A percentile compares a stretch with the other conserved stretches of the same genome.
phyloP scores from a whole-genome alignment of 2,888 invertebrate species.

The Eupeodes luniger region DNA sequence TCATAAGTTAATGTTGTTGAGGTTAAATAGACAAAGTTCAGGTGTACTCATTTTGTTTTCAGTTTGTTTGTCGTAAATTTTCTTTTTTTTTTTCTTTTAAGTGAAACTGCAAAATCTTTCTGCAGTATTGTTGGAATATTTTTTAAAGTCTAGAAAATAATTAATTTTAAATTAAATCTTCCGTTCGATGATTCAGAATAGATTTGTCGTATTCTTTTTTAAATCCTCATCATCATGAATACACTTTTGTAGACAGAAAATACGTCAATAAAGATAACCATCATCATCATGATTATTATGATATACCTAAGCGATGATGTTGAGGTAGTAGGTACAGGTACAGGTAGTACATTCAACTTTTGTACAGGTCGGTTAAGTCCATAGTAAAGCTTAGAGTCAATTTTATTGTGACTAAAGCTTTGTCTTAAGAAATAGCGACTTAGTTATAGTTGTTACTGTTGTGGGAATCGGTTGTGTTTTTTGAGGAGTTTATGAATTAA shows the following conservation, averaged over 20 bases:
- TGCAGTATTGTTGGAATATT: neutral
- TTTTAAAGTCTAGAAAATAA: neutral
- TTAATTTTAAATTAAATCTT: slow-evolving; percentile 12
- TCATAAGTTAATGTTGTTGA: neutral
- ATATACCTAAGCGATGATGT: neutral
- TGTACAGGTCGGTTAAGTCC: slow-evolving; percentile 17
- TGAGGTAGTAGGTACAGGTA: slow-evolving; percentile 7
- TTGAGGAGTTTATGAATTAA: slow-evolving; percentile 22
- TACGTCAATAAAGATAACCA: slow-evolving; percentile 4
- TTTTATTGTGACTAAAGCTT: slow-evolving; percentile 18
- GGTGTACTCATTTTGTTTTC: slow-evolving; percentile 22
- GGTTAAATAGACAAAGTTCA: slow-evolving; percentile 24
- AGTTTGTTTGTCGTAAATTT: neutral
- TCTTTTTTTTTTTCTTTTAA: neutral
- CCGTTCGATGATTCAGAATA: slow-evolving; percentile 10
- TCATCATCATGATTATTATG: neutral
- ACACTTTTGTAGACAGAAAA: slow-evolving; percentile 2
- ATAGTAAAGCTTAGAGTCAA: slow-evolving; percentile 21
- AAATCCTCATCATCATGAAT: neutral
- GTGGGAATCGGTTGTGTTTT: slow-evolving; percentile 58
- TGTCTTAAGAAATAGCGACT: slow-evolving; percentile 50
- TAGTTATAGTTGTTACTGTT: slow-evolving; percentile 49
- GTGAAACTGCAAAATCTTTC: neutral
- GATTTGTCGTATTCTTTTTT: neutral
- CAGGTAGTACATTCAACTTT: slow-evolving; percentile 27